A percentile compares a stretch with the other conserved stretches of the same genome.
Evolutionary conservation across 2,113 vertebrate species (phyloP).

Genomic region (Procapra przewalskii): DNA sequence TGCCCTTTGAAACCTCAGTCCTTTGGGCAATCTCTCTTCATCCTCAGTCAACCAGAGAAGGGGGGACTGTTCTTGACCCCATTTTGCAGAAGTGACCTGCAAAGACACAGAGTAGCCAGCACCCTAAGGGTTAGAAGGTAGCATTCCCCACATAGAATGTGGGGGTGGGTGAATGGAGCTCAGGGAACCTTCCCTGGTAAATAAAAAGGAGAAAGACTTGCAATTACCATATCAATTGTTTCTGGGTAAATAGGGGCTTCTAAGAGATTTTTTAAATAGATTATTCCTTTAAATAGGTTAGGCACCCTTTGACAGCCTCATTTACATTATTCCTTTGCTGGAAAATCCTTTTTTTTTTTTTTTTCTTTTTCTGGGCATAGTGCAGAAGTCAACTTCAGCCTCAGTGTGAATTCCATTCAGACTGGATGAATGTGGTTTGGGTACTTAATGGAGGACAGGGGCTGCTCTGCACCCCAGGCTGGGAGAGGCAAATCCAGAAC

Average conservation of each 20-base stretch:
- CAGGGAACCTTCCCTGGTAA: neutral
- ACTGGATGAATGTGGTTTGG: neutral
- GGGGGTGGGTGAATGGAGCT: neutral
- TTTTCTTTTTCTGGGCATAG: neutral
- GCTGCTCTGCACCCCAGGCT: neutral
- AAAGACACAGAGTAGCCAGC: neutral
- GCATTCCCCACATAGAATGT: neutral
- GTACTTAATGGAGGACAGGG: neutral
- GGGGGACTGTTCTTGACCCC: neutral
- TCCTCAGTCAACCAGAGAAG: neutral
- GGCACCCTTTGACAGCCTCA: constrained; percentile 14
- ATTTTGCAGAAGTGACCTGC: neutral
- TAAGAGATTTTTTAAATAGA: constrained; percentile 54
- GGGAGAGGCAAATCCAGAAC: neutral
- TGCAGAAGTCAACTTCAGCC: neutral
- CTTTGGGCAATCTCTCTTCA: neutral
- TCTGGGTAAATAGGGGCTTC: constrained; percentile 46
- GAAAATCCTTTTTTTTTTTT: constrained; percentile 23
- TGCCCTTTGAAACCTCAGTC: neutral
- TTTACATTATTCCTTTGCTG: constrained; percentile 34
- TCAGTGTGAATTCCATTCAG: neutral
- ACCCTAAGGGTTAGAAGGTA: neutral
- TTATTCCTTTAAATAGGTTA: constrained; percentile 57
- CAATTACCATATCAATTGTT: constrained; percentile 54
- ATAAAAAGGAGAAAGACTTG: constrained; percentile 16